These are phyloP conservation scores for Thelaira solivaga DNA, from an alignment of 2,888 invertebrate genomes.

Conservation along the genomic window DNA sequence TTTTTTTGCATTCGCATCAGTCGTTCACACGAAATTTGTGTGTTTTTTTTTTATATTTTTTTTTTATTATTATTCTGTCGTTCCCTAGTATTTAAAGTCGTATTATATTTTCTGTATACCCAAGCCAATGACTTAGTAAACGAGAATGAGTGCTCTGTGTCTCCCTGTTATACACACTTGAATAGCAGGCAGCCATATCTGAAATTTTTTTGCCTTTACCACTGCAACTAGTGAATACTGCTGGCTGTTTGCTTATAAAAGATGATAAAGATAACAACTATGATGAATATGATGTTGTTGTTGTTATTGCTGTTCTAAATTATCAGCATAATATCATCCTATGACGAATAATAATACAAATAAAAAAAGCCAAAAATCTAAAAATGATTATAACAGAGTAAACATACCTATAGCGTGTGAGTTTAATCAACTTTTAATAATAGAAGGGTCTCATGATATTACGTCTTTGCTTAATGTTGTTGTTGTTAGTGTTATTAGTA, in stretches of 20 bases:
- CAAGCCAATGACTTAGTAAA: conserved; percentile 57
- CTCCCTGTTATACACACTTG: conserved; percentile 49
- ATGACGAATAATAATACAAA: conserved; percentile 35
- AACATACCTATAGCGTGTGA: background rate
- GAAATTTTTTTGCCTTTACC: conserved; percentile 51
- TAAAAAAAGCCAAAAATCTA: conserved; percentile 18
- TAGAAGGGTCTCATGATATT: conserved; percentile 53
- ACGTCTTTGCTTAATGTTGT: background rate
- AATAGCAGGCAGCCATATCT: conserved; percentile 51
- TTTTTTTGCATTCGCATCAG: conserved; percentile 35
- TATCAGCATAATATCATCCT: conserved; percentile 38
- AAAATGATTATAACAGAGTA: conserved; percentile 44
- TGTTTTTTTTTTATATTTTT: too few species aligned
- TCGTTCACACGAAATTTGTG: conserved; percentile 23
- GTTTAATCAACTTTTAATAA: conserved; percentile 42
- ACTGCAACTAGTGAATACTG: conserved; percentile 12
- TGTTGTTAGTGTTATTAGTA: background rate
- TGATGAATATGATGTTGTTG: background rate
- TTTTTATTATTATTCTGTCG: conserved; percentile 19
- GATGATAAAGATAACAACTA: conserved; percentile 22
- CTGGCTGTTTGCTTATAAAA: conserved; percentile 13
- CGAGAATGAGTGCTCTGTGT: conserved; percentile 41
- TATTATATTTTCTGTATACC: conserved; percentile 59
- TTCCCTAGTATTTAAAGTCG: conserved; percentile 47
- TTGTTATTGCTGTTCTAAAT: conserved; percentile 39